Evolutionary conservation across 1,140 invertebrate species (phyloP).

Genomic region (Octopus bimaculoides): DNA sequence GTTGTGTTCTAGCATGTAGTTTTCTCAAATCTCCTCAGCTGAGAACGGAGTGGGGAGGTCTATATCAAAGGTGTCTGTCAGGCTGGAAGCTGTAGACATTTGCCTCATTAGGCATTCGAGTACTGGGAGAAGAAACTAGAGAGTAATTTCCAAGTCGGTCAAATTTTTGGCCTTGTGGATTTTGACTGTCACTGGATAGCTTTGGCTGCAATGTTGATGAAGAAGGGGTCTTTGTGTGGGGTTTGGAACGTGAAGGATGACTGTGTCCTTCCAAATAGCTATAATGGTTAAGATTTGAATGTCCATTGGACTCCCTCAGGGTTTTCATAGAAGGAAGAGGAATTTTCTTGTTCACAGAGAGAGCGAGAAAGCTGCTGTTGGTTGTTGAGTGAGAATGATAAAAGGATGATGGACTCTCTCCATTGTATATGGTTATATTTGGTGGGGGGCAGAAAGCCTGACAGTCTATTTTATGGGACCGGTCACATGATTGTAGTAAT

Average conservation of each 20-base stretch:
- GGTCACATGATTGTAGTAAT: slow-evolving; percentile 64
- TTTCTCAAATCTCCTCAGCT: no score
- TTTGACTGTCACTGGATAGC: background rate
- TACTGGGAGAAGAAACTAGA: background rate
- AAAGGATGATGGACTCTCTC: slow-evolving; percentile 65
- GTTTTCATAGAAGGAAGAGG: background rate
- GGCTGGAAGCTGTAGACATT: slow-evolving; percentile 9
- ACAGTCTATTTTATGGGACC: slow-evolving; percentile 66
- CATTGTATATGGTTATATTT: slow-evolving; percentile 70
- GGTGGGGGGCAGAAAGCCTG: slow-evolving; percentile 71
- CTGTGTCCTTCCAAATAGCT: background rate
- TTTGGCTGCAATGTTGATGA: background rate
- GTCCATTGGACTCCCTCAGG: background rate
- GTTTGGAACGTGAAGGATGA: background rate
- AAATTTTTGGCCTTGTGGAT: background rate
- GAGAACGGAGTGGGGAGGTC: no score
- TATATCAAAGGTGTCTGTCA: background rate
- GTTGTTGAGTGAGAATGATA: background rate
- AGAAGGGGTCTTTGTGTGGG: background rate
- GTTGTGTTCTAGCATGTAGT: no score
- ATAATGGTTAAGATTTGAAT: background rate
- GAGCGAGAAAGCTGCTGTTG: slow-evolving; percentile 6
- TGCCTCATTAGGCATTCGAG: background rate
- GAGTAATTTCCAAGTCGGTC: slow-evolving; percentile 8
- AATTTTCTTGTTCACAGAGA: background rate